Conservation (phyloP, 2,888 invertebrate species). For the Prionchulus punctatus region DNA sequence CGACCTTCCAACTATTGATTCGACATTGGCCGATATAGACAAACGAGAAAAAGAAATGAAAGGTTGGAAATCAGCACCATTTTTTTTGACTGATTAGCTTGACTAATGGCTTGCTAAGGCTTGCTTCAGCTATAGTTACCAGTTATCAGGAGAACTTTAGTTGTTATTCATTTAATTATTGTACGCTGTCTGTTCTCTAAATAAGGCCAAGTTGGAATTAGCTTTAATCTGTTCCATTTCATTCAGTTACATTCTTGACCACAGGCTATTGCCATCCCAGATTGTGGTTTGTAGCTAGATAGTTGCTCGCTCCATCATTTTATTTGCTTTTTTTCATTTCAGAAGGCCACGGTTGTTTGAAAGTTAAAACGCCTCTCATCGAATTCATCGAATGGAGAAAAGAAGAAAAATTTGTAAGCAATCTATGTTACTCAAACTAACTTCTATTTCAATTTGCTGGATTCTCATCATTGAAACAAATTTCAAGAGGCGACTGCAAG, state of each 20-base stretch:
- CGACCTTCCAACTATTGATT: not conserved
- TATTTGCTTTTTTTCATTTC: no score
- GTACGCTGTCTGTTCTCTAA: not conserved
- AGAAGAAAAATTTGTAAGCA: slow-evolving; percentile 4
- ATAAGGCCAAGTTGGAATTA: no score
- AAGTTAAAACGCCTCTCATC: slow-evolving; percentile 1
- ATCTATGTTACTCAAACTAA: no score
- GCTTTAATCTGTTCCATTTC: no score
- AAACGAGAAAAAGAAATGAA: slow-evolving; percentile 6
- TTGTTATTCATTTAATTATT: not conserved
- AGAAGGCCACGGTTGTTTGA: not conserved
- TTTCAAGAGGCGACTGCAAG: not conserved
- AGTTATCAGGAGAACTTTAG: no score
- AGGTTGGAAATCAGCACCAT: not conserved
- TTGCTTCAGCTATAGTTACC: no score
- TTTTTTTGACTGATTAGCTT: no score
- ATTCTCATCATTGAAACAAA: not conserved
- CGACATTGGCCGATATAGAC: slow-evolving; percentile 7
- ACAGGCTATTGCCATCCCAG: no score
- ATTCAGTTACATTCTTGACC: no score
- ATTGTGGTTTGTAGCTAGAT: no score
- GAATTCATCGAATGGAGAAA: slow-evolving; percentile 3
- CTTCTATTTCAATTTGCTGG: not conserved
- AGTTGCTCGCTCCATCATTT: no score
- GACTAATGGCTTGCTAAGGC: no score